Evolutionary conservation across 2,888 invertebrate genomes (phyloP).

Genomic region (Plebejus melissa): DNA sequence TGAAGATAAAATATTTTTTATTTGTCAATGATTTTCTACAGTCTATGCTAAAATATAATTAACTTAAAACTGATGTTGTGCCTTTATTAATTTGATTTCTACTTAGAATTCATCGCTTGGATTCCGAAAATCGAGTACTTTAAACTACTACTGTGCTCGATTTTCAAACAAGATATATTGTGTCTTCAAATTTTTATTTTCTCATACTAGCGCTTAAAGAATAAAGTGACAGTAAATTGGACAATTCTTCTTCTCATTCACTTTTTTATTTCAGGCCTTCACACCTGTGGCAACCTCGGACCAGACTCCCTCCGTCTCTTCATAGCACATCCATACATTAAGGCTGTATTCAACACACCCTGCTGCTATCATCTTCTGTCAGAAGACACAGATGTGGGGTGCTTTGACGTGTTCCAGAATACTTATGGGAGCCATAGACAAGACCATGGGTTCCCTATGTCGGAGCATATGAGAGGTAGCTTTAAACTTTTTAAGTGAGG

Average conservation of each 20-base stretch:
- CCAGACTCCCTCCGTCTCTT: slow-evolving; percentile 86
- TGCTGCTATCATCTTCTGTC: slow-evolving; percentile 93
- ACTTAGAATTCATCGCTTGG: too few relatives aligned
- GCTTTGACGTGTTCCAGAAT: slow-evolving; percentile 63
- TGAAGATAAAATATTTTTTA: neutral
- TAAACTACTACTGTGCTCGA: too few relatives aligned
- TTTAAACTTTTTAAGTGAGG: too few relatives aligned
- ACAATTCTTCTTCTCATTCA: too few relatives aligned
- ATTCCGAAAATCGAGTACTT: too few relatives aligned
- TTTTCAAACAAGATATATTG: too few relatives aligned
- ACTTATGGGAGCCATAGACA: slow-evolving; percentile 44
- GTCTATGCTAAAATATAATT: too few relatives aligned
- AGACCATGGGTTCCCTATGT: slow-evolving; percentile 83
- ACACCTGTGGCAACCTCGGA: slow-evolving; percentile 93
- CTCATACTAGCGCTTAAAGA: too few relatives aligned
- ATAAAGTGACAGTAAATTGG: too few relatives aligned
- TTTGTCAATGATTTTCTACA: neutral
- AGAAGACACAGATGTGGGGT: slow-evolving; percentile 61
- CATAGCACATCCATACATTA: slow-evolving; percentile 68
- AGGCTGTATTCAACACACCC: slow-evolving; percentile 87
- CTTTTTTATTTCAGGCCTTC: slow-evolving; percentile 81
- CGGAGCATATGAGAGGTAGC: slow-evolving; percentile 73
- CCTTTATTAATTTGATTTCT: too few relatives aligned
- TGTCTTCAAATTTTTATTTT: too few relatives aligned
- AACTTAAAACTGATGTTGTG: too few relatives aligned